Evolutionary conservation across 2,113 vertebrate genomes (phyloP).

Genomic region (Spilogale gracilis): DNA sequence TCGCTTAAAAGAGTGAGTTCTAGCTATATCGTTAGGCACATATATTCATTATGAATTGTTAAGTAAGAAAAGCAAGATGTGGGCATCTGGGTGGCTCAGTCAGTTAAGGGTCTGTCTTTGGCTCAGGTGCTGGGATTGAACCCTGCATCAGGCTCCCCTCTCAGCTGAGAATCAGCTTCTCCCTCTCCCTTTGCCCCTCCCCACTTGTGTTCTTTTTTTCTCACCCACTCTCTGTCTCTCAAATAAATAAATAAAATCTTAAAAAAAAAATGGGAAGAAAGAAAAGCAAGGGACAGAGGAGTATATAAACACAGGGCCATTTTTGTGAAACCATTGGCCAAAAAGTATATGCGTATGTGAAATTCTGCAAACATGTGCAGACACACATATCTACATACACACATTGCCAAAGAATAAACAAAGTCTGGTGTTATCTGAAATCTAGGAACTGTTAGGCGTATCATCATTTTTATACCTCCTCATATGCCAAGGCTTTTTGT

Average conservation of each 20-base stretch:
- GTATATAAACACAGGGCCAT: not conserved
- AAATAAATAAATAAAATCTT: not conserved
- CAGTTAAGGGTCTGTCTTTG: too few species aligned
- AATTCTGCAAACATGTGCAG: not conserved
- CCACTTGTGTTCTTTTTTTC: not conserved
- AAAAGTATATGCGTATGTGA: not conserved
- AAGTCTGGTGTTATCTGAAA: not conserved
- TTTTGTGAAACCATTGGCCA: constrained; percentile 29
- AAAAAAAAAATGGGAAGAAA: not conserved
- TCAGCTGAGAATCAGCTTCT: too few species aligned
- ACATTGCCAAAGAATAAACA: not conserved
- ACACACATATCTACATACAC: not conserved
- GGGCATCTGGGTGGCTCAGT: not conserved
- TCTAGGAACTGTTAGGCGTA: not conserved
- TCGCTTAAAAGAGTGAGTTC: not conserved
- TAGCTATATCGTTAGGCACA: not conserved
- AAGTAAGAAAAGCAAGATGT: constrained; percentile 19
- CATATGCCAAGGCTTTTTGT: not conserved
- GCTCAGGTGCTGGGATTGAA: too few species aligned
- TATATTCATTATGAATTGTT: not conserved
- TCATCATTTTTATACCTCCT: not conserved
- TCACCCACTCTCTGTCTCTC: too few species aligned
- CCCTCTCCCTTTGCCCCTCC: not conserved
- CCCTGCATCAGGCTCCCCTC: too few species aligned
- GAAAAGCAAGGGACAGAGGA: not conserved